Base-by-base conservation (phyloP, 2,888 invertebrate species). In the Dysmachus trigonus region DNA sequence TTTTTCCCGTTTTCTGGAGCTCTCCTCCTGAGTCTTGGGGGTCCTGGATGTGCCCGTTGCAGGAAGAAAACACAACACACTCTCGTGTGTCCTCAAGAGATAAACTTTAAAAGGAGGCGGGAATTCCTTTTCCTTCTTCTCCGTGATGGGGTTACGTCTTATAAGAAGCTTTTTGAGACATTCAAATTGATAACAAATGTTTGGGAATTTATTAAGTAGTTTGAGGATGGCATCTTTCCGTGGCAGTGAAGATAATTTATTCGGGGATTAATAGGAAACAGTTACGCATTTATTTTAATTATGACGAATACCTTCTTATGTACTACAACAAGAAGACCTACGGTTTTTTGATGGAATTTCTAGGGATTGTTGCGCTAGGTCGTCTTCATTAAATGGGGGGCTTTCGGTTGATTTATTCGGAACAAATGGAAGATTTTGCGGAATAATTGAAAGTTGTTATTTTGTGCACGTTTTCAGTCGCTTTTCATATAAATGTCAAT, bases 51-150 rank as follows among this genome's bases (percentile, higher is more conserved):
- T 77, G 77, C 47, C 47, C 27, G 8, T 22, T 8, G 62, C 62
- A 62, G 62, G 62, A 7, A 8, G 18, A 15, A 47, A 0, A 4
- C 22, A 62, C 1, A n/a, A 47, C 18, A n/a, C 3, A 62, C 8
- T 62, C 8, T 22, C n/a, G 15, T 51, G 62, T 62, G 62, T 62
- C 73, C 31, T 15, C 73, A 15, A 10, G 15, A 73, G 33, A 73
- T 31, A 73, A 73, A 76, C 76, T 76, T 76, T 76, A 76, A 76
- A 76, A 22, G 62, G n/a, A 47, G 27, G n/a, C n/a, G n/a, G n/a
- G 18, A 62, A 62, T 62, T 62, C 62, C 62, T n/a, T n/a, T n/a
- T n/a, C n/a, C n/a, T n/a, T n/a, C n/a, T n/a, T n/a, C n/a, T 62
- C 4, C 27, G 8, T 62, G 62, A 62, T 62, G 27, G 62, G 62